phyloP scores from a whole-genome alignment of 92 coral and sea anemone species.

The Epizoanthus scotinus region DNA sequence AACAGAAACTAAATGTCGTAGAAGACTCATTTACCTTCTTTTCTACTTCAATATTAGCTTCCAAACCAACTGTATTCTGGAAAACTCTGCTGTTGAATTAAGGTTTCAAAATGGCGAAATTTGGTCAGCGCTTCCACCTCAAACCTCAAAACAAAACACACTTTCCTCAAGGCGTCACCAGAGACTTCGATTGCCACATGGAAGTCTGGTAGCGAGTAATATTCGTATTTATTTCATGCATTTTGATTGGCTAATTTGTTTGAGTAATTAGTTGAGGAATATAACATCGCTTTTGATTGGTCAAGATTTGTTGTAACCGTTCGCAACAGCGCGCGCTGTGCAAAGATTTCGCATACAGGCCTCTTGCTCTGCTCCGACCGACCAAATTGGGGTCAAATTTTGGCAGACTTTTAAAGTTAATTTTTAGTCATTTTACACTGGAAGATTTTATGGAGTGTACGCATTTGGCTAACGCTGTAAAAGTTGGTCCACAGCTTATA shows the following conservation, averaged over 20 bases:
- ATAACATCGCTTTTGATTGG: constrained; percentile 76
- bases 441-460: constrained; percentile 88
- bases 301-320: constrained; percentile 69
- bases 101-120: not conserved
- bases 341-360: constrained; percentile 73
- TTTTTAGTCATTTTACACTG: constrained; percentile 38
- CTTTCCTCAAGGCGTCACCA: constrained; percentile 8
- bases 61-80: too few relatives aligned
- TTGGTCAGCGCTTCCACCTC: not conserved
- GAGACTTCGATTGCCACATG: not conserved
- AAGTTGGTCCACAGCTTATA: constrained; percentile 80
- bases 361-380: constrained; percentile 59
- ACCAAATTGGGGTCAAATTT: constrained; percentile 52
- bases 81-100: not conserved
- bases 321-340: constrained; percentile 67
- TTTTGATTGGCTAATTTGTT: constrained; percentile 26
- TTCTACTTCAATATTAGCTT: too few relatives aligned
- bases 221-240: not conserved
- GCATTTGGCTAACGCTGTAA: constrained; percentile 87
- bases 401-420: constrained; percentile 45
- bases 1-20: too few relatives aligned
- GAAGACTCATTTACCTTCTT: too few relatives aligned
- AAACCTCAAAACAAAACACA: not conserved
- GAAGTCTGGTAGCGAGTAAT: constrained; percentile 14
- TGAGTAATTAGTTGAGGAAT: not conserved